Evolutionary conservation across 2,113 vertebrate species (phyloP).

Genomic region (Tylochromis polylepis): DNA sequence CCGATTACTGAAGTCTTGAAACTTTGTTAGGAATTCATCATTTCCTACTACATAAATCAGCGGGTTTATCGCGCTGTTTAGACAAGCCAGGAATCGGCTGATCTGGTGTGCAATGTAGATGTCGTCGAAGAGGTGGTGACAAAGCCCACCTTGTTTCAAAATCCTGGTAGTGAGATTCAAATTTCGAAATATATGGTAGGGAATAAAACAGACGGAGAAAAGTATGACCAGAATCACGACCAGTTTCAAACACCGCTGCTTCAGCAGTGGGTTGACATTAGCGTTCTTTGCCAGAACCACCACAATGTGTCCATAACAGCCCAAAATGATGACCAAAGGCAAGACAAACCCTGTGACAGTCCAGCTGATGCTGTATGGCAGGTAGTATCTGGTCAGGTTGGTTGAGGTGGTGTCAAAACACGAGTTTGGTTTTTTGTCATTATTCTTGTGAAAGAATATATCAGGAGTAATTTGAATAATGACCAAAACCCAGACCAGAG

Average conservation of each 20-base stretch:
- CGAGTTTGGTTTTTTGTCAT: rapidly evolving
- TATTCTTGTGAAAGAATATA: conserved; percentile 70
- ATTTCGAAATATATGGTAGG: conserved; percentile 78
- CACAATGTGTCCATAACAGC: conserved; percentile 75
- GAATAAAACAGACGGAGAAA: conserved; percentile 81
- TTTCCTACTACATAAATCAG: conserved; percentile 75
- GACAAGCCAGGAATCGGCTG: conserved; percentile 73
- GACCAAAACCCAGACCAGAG: conserved; percentile 73
- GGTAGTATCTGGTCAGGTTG: conserved; percentile 16
- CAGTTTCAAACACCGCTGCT: conserved; percentile 71
- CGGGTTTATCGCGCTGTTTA: conserved; percentile 81
- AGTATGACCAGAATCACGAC: conserved; percentile 69
- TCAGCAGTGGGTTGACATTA: conserved; percentile 62
- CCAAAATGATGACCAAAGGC: conserved; percentile 69
- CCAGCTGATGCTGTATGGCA: conserved; percentile 63
- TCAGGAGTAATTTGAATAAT: conserved; percentile 69
- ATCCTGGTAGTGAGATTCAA: conserved; percentile 70
- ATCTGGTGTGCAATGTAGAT: conserved; percentile 79
- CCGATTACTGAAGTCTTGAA: neutral
- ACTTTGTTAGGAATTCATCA: conserved; percentile 53
- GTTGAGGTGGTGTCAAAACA: conserved; percentile 73
- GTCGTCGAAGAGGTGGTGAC: conserved; percentile 28
- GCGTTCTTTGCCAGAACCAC: conserved; percentile 63
- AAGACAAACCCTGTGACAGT: conserved; percentile 71
- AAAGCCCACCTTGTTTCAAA: conserved; percentile 49